A percentile compares a stretch with the other conserved stretches of the same genome.
These are phyloP conservation scores for Drosophila birchii DNA, from an alignment of 2,888 invertebrate species.

Conservation along the genomic window DNA sequence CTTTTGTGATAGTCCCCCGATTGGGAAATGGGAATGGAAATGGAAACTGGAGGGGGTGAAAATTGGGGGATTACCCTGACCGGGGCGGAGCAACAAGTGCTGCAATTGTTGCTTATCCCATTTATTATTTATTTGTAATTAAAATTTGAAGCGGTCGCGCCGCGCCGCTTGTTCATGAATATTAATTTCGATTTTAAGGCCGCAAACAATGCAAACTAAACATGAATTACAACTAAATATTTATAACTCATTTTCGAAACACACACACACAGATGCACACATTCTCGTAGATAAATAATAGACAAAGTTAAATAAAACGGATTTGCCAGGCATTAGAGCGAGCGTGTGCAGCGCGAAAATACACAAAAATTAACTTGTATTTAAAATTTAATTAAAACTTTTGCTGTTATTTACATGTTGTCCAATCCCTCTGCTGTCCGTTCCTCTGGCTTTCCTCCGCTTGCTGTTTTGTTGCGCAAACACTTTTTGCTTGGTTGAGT, in stretches of 20 bases:
- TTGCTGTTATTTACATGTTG: conserved; percentile 72
- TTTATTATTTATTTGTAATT: conserved; percentile 55
- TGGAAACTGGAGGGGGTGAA: background rate
- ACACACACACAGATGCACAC: conserved; percentile 35
- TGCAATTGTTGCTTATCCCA: conserved; percentile 15
- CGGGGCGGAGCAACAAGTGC: conserved; percentile 30
- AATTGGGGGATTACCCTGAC: background rate
- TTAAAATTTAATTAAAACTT: conserved; percentile 80
- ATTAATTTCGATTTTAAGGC: conserved; percentile 72
- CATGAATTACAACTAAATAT: conserved; percentile 80
- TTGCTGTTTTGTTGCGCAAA: conserved; percentile 40
- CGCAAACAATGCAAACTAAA: conserved; percentile 69
- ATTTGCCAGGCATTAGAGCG: background rate
- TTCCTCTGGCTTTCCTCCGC: background rate
- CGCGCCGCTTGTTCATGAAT: conserved; percentile 62
- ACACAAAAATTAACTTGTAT: conserved; percentile 79
- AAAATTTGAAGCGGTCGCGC: conserved; percentile 48
- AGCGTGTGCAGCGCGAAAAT: conserved; percentile 57
- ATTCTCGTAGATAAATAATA: conserved; percentile 31
- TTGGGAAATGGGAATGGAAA: background rate
- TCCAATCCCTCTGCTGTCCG: background rate
- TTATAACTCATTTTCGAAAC: conserved; percentile 76
- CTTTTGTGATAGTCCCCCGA: background rate
- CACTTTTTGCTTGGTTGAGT: conserved; percentile 29
- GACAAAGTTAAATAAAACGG: conserved; percentile 43